Percentiles rank a stretch among this genome's conserved stretches.
These are phyloP conservation scores for Amphipoea oculea DNA, from an alignment of 2,888 invertebrate genomes.

Conservation along the genomic window DNA sequence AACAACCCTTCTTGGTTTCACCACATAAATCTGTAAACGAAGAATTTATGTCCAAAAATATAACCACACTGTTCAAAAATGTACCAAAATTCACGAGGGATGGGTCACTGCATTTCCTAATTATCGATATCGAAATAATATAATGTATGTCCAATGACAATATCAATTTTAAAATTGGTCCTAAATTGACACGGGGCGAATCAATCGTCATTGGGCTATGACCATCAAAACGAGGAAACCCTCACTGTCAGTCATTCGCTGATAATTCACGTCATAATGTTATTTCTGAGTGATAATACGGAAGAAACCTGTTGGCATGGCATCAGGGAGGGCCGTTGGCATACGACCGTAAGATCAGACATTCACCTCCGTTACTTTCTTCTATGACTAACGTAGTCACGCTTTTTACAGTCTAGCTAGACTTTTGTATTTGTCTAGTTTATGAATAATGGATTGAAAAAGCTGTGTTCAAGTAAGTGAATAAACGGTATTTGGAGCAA, in stretches of 20 bases:
- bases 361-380: slow-evolving; percentile 73
- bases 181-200: slow-evolving; percentile 25
- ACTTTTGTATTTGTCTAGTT: slow-evolving; percentile 53
- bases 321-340: slow-evolving; percentile 63
- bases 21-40: background rate
- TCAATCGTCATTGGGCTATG: slow-evolving; percentile 37
- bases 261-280: slow-evolving; percentile 18
- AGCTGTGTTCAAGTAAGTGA: slow-evolving; percentile 1
- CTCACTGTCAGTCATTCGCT: slow-evolving; percentile 19
- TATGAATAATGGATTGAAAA: slow-evolving; percentile 55
- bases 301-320: slow-evolving; percentile 58
- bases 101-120: background rate
- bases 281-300: slow-evolving; percentile 29
- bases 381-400: slow-evolving; percentile 65
- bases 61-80: background rate
- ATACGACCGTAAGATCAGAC: slow-evolving; percentile 65
- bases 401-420: slow-evolving; percentile 61
- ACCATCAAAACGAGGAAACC: slow-evolving; percentile 21
- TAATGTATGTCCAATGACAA: background rate
- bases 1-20: background rate
- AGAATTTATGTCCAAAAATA: background rate
- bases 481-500: slow-evolving; percentile 2
- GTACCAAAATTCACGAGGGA: slow-evolving; percentile 11
- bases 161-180: background rate
- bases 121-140: slow-evolving; percentile 38